Conservation (phyloP, 2,888 invertebrate species). For the Plemyria rubiginata region DNA sequence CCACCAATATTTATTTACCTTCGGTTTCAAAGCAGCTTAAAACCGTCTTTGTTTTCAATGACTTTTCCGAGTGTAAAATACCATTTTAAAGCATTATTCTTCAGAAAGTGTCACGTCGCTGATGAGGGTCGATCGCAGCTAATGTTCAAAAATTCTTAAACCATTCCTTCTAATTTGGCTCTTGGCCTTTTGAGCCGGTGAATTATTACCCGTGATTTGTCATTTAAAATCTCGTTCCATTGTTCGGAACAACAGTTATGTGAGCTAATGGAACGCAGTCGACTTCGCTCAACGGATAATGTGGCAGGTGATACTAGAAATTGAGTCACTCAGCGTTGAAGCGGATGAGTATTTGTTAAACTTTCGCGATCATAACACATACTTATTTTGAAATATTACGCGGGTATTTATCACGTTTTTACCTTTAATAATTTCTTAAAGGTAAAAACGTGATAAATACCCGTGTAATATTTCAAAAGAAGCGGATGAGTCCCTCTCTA, state of each 20-base stretch:
- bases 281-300: neutral
- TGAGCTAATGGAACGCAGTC: neutral
- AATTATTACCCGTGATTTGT: slow-evolving; percentile 48
- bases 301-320: too few relatives aligned
- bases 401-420: too few relatives aligned
- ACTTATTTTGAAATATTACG: too few relatives aligned
- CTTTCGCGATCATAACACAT: too few relatives aligned
- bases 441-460: too few relatives aligned
- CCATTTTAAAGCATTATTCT: slow-evolving; percentile 8
- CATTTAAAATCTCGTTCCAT: slow-evolving; percentile 24
- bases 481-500: too few relatives aligned
- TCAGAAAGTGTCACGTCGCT: slow-evolving; percentile 17
- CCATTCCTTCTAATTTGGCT: slow-evolving; percentile 57
- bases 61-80: slow-evolving; percentile 1
- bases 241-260: slow-evolving; percentile 23
- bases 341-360: too few relatives aligned
- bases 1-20: too few relatives aligned
- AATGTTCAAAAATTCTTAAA: slow-evolving; percentile 59
- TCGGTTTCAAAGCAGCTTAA: neutral
- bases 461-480: too few relatives aligned
- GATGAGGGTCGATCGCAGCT: slow-evolving; percentile 49
- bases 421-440: too few relatives aligned
- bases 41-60: neutral
- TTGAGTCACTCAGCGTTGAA: too few relatives aligned
- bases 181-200: slow-evolving; percentile 57